These are phyloP conservation scores for Erythrocercus mccallii DNA, from an alignment of 2,113 vertebrate genomes.

Conservation along the genomic window DNA sequence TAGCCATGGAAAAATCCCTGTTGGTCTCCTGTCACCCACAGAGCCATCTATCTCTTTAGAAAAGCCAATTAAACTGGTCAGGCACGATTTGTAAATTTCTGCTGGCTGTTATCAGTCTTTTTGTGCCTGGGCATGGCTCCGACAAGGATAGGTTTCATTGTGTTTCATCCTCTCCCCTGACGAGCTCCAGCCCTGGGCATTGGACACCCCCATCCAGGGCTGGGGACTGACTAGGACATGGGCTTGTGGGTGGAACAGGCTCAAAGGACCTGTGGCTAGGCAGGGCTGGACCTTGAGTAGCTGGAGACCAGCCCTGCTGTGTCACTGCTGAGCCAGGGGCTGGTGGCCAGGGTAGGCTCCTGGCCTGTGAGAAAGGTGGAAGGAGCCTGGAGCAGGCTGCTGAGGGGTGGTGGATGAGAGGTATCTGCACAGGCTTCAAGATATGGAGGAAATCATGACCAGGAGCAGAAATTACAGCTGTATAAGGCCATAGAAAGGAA, in stretches of 20 bases:
- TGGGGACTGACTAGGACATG: background rate
- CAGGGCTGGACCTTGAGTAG: background rate
- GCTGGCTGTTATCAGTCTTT: background rate
- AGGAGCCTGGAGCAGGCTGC: accelerated
- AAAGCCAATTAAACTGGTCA: background rate
- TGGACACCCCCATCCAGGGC: accelerated
- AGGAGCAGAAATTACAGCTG: background rate
- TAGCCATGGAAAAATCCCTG: background rate
- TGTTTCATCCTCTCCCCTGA: background rate
- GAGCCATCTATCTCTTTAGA: background rate
- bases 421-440: background rate
- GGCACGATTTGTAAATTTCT: background rate
- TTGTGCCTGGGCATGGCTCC: background rate
- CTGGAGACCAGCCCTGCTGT: background rate
- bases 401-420: background rate
- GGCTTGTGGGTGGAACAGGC: background rate
- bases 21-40: background rate
- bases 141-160: background rate
- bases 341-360: background rate
- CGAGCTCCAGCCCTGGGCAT: background rate
- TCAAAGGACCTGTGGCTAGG: too few species aligned
- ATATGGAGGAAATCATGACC: background rate
- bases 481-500: background rate
- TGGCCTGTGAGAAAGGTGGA: background rate
- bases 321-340: background rate